Percentiles rank a stretch among this genome's conserved stretches.
phyloP scores from a whole-genome alignment of 1,140 invertebrate species.

The Euura saliciscinereae region DNA sequence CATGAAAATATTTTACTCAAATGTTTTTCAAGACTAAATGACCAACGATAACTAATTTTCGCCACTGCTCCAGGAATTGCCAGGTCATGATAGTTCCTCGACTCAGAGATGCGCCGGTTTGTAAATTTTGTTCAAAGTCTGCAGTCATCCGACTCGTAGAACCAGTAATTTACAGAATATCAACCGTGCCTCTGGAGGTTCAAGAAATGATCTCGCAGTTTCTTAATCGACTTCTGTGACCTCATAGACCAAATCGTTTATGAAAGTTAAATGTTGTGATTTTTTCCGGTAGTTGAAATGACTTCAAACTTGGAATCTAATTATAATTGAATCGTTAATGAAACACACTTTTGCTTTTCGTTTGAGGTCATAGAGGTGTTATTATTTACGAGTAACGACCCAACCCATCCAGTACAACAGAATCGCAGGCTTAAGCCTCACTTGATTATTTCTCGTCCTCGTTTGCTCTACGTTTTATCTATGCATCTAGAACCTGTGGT shows the following conservation, averaged over 20 bases:
- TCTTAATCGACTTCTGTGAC: background rate
- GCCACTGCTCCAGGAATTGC: background rate
- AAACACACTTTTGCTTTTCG: background rate
- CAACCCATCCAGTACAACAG: conserved; percentile 27
- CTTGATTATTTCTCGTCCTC: conserved; percentile 24
- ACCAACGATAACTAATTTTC: background rate
- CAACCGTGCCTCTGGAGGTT: background rate
- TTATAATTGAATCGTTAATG: background rate
- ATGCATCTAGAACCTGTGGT: conserved; percentile 42
- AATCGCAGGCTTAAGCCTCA: conserved; percentile 17
- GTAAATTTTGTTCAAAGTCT: background rate
- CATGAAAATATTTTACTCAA: too few species aligned
- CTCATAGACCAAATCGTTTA: background rate
- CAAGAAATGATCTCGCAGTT: background rate
- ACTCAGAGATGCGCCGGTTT: background rate
- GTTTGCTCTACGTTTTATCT: conserved; percentile 25
- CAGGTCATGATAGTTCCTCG: background rate
- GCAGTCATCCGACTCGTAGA: background rate
- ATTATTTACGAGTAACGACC: conserved; percentile 20
- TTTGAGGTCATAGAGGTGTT: background rate
- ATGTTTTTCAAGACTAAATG: too few species aligned
- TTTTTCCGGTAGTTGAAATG: too few species aligned
- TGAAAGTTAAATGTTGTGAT: background rate
- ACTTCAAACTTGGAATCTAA: too few species aligned
- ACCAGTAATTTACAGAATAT: background rate